Conservation (phyloP, 2,113 vertebrate genomes). For the Pteronura brasiliensis region DNA sequence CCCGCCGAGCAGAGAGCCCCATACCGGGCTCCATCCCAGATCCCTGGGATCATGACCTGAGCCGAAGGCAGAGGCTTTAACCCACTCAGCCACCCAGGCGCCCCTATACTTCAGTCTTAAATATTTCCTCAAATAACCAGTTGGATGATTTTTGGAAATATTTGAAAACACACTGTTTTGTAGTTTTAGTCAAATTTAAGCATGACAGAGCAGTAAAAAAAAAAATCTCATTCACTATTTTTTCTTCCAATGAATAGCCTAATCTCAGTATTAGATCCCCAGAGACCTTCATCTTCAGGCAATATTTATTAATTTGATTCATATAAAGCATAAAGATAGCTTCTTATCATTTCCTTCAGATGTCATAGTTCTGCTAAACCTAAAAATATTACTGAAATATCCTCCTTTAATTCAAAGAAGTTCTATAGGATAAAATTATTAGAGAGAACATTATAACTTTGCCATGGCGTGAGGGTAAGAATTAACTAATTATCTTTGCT, state of each 20-base stretch:
- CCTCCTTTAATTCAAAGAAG: slow-evolving; percentile 22
- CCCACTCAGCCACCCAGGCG: no score
- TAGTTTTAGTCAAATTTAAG: slow-evolving; percentile 1
- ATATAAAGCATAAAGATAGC: neutral
- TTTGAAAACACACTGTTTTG: neutral
- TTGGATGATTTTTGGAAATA: neutral
- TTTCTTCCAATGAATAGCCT: neutral
- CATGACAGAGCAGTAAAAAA: neutral
- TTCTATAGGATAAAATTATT: slow-evolving; percentile 27
- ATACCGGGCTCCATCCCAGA: no score
- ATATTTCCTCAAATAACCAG: neutral
- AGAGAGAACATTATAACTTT: slow-evolving; percentile 3
- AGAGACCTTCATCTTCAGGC: slow-evolving; percentile 6
- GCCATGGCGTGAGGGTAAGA: neutral
- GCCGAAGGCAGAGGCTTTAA: no score
- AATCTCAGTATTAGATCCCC: neutral
- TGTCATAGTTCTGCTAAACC: slow-evolving; percentile 10
- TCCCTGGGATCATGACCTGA: no score
- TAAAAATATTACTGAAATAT: slow-evolving; percentile 30
- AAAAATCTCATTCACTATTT: neutral
- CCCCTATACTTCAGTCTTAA: neutral
- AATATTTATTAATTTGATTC: slow-evolving; percentile 33
- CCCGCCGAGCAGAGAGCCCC: accelerated
- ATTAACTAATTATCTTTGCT: slow-evolving; percentile 36
- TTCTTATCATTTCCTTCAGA: slow-evolving; percentile 34